Conservation (phyloP, 1,140 invertebrate genomes). For the Calephelis nemesis region DNA sequence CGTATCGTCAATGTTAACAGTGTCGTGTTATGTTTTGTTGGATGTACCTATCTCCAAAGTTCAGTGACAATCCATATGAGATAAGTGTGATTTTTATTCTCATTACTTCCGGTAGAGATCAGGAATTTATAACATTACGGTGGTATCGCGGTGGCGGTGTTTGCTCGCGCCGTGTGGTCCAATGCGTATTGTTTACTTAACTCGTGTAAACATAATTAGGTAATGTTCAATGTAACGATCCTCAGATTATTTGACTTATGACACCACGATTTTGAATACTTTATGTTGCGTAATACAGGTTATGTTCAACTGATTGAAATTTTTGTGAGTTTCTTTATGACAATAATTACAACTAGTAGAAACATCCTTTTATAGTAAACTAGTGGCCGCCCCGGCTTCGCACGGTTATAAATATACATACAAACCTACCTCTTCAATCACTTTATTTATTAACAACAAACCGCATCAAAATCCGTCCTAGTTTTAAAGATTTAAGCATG, state of each 20-base stretch:
- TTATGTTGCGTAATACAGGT: too few species aligned
- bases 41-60: neutral
- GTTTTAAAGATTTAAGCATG: too few species aligned
- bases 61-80: neutral
- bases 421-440: too few species aligned
- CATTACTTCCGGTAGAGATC: constrained; percentile 15
- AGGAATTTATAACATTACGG: constrained; percentile 7
- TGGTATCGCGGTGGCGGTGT: constrained; percentile 5
- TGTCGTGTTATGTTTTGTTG: neutral
- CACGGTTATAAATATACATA: too few species aligned
- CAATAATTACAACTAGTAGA: too few species aligned
- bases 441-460: too few species aligned
- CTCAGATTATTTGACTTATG: constrained; percentile 2
- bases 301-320: too few species aligned
- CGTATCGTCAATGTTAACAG: neutral
- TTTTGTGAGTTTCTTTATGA: too few species aligned
- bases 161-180: constrained; percentile 1
- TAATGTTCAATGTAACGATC: constrained; percentile 7
- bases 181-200: constrained; percentile 6
- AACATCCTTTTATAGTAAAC: too few species aligned
- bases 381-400: too few species aligned
- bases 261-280: neutral
- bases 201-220: constrained; percentile 7
- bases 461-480: too few species aligned
- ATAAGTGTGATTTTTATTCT: constrained; percentile 16